A percentile compares a stretch with the other conserved stretches of the same genome.
Evolutionary conservation across 1,140 invertebrate genomes (phyloP).

Genomic region (Aethina tumida): DNA sequence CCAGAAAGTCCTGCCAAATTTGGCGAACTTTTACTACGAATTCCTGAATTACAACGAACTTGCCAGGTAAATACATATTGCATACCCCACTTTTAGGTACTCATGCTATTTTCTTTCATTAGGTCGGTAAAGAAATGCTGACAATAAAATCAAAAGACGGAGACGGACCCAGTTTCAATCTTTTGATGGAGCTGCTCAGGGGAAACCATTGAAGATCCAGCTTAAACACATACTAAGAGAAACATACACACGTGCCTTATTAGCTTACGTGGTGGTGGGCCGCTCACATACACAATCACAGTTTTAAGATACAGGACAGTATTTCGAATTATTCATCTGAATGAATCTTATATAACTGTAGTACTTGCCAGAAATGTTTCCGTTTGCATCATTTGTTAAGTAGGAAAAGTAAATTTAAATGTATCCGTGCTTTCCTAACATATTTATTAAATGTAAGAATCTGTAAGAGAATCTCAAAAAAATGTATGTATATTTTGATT

Average conservation of each 20-base stretch:
- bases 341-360: no score
- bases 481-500: no score
- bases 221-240: no score
- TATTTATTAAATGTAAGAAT: no score
- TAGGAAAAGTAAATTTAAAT: no score
- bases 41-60: slow-evolving; percentile 88
- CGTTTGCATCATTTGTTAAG: no score
- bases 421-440: no score
- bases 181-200: slow-evolving; percentile 88
- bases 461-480: no score
- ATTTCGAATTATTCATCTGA: slow-evolving; percentile 30
- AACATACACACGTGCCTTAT: slow-evolving; percentile 37
- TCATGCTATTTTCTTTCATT: slow-evolving; percentile 18
- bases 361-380: no score
- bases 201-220: slow-evolving; percentile 68
- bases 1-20: slow-evolving; percentile 89
- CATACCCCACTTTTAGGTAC: background rate
- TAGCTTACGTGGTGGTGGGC: slow-evolving; percentile 33
- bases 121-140: slow-evolving; percentile 89
- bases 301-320: no score
- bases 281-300: no score
- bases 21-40: slow-evolving; percentile 82
- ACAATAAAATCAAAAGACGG: slow-evolving; percentile 75
- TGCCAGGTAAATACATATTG: slow-evolving; percentile 59
- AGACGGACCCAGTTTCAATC: slow-evolving; percentile 83